Conservation (phyloP, 2,113 vertebrate species). For the Onychorhynchus coronatus region DNA sequence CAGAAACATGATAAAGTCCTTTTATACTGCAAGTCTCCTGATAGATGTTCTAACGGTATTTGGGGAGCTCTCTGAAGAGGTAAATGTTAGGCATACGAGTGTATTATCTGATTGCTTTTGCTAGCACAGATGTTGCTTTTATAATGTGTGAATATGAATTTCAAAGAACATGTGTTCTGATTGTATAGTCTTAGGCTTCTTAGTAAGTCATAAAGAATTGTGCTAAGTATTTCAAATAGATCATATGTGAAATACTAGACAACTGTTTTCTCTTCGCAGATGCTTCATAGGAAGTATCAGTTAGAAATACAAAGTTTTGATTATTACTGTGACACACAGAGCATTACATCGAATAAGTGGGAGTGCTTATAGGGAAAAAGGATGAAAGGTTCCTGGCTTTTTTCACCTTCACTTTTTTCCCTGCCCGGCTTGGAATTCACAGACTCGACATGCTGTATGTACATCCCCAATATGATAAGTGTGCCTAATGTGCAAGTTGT, state of each 20-base stretch:
- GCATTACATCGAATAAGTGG: not conserved
- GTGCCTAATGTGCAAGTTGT: not conserved
- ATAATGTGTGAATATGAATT: not conserved
- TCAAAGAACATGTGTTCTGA: not conserved
- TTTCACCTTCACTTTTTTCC: not conserved
- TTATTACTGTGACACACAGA: not conserved
- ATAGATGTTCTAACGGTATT: constrained; percentile 93
- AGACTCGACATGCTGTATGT: not conserved
- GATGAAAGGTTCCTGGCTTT: not conserved
- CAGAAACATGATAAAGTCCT: constrained; percentile 99
- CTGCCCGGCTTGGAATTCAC: not conserved
- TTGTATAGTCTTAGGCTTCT: not conserved
- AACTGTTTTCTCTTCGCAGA: not conserved
- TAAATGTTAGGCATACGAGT: constrained; percentile 59
- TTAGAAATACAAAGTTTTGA: not conserved
- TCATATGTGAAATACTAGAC: not conserved
- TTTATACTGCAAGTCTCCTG: constrained; percentile 95
- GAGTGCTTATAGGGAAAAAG: not conserved
- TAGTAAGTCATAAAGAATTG: not conserved
- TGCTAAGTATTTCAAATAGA: not conserved
- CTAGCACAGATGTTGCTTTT: not conserved
- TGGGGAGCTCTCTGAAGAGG: constrained; percentile 95
- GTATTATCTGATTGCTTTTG: not conserved
- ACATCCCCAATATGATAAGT: not conserved
- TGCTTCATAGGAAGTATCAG: not conserved